Evolutionary conservation across 2,888 invertebrate species (phyloP).

Genomic region (Brenthis hecate): DNA sequence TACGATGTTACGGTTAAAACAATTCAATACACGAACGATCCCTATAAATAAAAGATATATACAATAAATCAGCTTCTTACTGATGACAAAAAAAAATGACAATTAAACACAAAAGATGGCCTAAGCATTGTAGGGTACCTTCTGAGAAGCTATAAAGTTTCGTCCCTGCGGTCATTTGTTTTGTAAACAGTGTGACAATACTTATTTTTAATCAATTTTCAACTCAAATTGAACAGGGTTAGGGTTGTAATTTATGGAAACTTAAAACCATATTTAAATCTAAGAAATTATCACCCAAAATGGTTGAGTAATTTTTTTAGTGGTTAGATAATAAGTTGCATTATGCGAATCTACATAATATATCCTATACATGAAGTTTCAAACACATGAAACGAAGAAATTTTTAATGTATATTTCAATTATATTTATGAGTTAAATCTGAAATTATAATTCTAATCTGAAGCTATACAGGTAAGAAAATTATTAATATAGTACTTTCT

Average conservation of each 20-base stretch:
- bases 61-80: slow-evolving; percentile 9
- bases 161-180: slow-evolving; percentile 17
- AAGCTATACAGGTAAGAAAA: too few relatives aligned
- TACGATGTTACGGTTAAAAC: slow-evolving; percentile 11
- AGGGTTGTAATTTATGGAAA: not conserved
- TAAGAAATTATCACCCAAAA: slow-evolving; percentile 7
- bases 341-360: too few relatives aligned
- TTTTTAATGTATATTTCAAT: too few relatives aligned
- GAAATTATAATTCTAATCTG: too few relatives aligned
- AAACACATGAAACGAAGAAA: too few relatives aligned
- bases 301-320: too few relatives aligned
- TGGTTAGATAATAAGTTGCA: too few relatives aligned
- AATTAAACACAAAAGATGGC: not conserved
- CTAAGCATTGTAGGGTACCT: not conserved
- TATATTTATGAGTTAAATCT: too few relatives aligned
- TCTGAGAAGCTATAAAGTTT: slow-evolving; percentile 17
- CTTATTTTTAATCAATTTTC: not conserved
- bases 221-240: not conserved
- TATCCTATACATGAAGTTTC: too few relatives aligned
- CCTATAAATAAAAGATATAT: not conserved
- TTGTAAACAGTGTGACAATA: not conserved
- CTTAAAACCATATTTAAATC: not conserved
- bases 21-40: not conserved
- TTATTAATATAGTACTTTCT: too few relatives aligned
- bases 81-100: slow-evolving; percentile 2